A percentile compares a stretch with the other conserved stretches of the same genome.
Conservation (phyloP, 2,888 invertebrate species). For the Platycnemis pennipes region DNA sequence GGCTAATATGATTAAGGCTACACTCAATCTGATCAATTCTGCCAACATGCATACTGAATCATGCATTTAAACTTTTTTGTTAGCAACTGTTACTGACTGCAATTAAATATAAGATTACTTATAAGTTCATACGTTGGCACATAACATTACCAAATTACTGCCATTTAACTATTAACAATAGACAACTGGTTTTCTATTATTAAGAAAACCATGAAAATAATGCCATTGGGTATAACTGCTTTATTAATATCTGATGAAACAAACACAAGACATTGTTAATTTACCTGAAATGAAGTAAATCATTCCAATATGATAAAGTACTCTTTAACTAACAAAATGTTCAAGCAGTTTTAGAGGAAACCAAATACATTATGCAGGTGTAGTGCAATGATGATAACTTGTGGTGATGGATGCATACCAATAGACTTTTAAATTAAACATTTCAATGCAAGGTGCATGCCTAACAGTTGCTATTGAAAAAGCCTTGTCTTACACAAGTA, state of each 20-base stretch:
- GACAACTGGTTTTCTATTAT: constrained; percentile 12
- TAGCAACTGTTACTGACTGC: constrained; percentile 38
- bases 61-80: constrained; percentile 1
- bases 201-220: constrained; percentile 60
- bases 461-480: constrained; percentile 63
- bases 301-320: constrained; percentile 62
- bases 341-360: constrained; percentile 60
- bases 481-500: constrained; percentile 52
- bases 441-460: constrained; percentile 63
- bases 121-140: constrained; percentile 13
- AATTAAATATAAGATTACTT: constrained; percentile 48
- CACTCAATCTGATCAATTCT: constrained; percentile 11
- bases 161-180: neutral
- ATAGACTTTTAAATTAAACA: constrained; percentile 62
- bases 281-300: constrained; percentile 61
- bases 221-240: constrained; percentile 62
- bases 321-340: constrained; percentile 58
- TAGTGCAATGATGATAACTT: constrained; percentile 61
- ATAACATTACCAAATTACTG: neutral
- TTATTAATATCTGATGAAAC: constrained; percentile 66
- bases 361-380: constrained; percentile 60
- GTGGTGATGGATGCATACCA: constrained; percentile 66
- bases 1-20: constrained; percentile 31
- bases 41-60: constrained; percentile 13
- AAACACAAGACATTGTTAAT: constrained; percentile 66